Conservation (phyloP, 2,797 vertebrate species). For the Periophthalmus magnuspinnatus region DNA sequence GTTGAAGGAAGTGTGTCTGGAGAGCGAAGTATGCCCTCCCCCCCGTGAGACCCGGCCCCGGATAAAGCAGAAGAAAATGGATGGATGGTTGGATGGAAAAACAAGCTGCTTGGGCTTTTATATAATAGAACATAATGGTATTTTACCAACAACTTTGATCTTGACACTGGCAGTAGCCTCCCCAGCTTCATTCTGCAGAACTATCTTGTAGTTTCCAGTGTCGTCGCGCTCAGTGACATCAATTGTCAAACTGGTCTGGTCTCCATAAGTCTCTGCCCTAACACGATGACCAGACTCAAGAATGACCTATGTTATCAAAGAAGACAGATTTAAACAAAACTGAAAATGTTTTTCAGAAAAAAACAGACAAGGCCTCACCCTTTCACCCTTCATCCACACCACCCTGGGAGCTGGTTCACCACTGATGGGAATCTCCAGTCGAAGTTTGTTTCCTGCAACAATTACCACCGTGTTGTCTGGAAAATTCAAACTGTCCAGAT, state of each 20-base stretch:
- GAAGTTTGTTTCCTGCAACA: constrained; percentile 94
- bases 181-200: constrained; percentile 95
- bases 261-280: constrained; percentile 86
- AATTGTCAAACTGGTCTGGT: constrained; percentile 92
- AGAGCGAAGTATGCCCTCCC: too few relatives aligned
- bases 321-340: neutral
- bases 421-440: constrained; percentile 91
- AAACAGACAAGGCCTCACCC: constrained; percentile 75
- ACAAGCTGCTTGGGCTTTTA: neutral
- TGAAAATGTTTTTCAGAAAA: neutral
- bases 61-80: too few relatives aligned
- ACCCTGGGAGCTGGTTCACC: constrained; percentile 93
- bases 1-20: too few relatives aligned
- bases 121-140: too few relatives aligned
- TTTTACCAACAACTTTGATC: constrained; percentile 96
- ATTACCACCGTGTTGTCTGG: constrained; percentile 89
- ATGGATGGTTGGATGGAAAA: neutral
- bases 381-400: constrained; percentile 94
- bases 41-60: too few relatives aligned
- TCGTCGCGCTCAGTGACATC: constrained; percentile 93
- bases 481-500: constrained; percentile 88
- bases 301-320: constrained; percentile 79
- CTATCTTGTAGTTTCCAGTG: constrained; percentile 89
- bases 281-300: constrained; percentile 88
- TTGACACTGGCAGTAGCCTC: constrained; percentile 89